phyloP scores from a whole-genome alignment of 2,888 invertebrate genomes.

The Sylvicola cinctus region DNA sequence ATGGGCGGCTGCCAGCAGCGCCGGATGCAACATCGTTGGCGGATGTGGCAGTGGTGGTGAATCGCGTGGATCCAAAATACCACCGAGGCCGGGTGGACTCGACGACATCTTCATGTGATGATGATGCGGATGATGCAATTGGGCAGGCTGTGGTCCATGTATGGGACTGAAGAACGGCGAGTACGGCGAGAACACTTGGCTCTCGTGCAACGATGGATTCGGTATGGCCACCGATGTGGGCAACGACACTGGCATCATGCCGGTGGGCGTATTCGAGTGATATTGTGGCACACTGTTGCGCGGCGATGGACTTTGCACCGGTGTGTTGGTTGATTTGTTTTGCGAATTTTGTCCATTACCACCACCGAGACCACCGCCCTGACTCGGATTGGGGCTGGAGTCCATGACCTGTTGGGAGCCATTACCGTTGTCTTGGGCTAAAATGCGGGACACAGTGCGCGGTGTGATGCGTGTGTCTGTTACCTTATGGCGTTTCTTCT shows the following conservation, averaged over 20 bases:
- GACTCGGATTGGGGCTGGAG: constrained; percentile 4
- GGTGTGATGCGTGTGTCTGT: constrained; percentile 87
- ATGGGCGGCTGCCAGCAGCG: constrained; percentile 63
- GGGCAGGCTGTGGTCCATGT: constrained; percentile 24
- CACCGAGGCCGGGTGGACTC: constrained; percentile 42
- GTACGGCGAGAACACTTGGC: constrained; percentile 82
- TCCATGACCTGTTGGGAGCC: constrained; percentile 27
- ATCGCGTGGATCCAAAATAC: constrained; percentile 44
- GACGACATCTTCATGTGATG: constrained; percentile 23
- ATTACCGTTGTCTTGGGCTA: constrained; percentile 61
- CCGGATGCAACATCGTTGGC: constrained; percentile 67
- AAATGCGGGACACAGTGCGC: constrained; percentile 67
- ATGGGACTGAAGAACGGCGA: constrained; percentile 64
- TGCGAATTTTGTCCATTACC: constrained; percentile 10
- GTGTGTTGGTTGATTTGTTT: constrained; percentile 25
- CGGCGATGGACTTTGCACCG: constrained; percentile 40
- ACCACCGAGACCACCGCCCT: constrained; percentile 5
- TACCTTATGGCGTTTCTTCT: constrained; percentile 94
- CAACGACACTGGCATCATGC: constrained; percentile 71
- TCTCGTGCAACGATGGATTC: constrained; percentile 87
- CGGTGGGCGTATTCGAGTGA: constrained; percentile 34
- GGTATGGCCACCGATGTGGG: constrained; percentile 94
- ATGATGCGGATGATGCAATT: constrained; percentile 15
- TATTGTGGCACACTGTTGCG: constrained; percentile 27
- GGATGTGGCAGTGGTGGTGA: constrained; percentile 72